phyloP scores from a whole-genome alignment of 1,140 invertebrate species.

The Leptinotarsa lineolata region DNA sequence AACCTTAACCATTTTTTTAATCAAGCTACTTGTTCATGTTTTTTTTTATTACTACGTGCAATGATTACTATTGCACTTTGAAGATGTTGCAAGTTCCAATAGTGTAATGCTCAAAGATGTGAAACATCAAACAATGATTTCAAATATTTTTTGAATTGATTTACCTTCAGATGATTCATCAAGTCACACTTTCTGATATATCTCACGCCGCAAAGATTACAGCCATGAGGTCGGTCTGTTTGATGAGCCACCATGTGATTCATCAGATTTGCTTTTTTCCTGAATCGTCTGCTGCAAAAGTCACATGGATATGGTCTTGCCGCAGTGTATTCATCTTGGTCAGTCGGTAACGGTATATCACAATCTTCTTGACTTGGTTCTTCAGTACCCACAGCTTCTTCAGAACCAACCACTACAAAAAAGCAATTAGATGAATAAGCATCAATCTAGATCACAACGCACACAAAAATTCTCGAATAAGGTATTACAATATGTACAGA shows the following conservation, averaged over 20 bases:
- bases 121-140: too few relatives aligned
- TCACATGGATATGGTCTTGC: conserved; percentile 83
- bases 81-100: too few relatives aligned
- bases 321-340: conserved; percentile 80
- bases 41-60: too few relatives aligned
- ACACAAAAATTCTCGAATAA: too few relatives aligned
- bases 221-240: conserved; percentile 74
- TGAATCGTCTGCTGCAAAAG: conserved; percentile 79
- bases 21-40: too few relatives aligned
- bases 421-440: not conserved
- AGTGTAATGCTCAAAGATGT: too few relatives aligned
- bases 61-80: too few relatives aligned
- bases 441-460: too few relatives aligned
- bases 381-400: conserved; percentile 63
- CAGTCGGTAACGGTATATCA: conserved; percentile 76
- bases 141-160: too few relatives aligned
- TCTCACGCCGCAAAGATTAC: conserved; percentile 76
- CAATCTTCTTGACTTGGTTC: conserved; percentile 69
- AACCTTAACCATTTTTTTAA: too few relatives aligned
- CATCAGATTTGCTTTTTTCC: conserved; percentile 80
- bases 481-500: too few relatives aligned
- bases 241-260: conserved; percentile 85
- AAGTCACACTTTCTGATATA: conserved; percentile 78
- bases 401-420: conserved; percentile 46
- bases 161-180: conserved; percentile 69